phyloP scores from a whole-genome alignment of 2,888 invertebrate genomes.

The Dendrolimus houi region DNA sequence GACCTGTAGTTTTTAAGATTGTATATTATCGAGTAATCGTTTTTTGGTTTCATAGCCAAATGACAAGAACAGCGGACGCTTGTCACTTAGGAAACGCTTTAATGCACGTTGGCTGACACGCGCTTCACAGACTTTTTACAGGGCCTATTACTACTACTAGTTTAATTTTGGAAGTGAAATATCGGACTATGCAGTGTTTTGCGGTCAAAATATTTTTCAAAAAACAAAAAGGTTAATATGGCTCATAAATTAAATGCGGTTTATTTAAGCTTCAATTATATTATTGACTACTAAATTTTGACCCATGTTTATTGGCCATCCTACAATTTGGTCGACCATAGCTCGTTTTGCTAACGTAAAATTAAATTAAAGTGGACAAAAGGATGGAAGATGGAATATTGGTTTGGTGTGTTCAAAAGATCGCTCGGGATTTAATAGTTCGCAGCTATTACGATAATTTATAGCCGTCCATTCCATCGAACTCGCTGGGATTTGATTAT shows the following conservation, averaged over 20 bases:
- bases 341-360: constrained; percentile 12
- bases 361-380: constrained; percentile 14
- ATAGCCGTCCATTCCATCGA: constrained; percentile 63
- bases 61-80: too few species aligned
- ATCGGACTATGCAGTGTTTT: neutral
- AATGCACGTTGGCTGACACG: too few species aligned
- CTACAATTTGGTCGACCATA: neutral
- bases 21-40: too few species aligned
- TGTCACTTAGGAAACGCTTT: too few species aligned
- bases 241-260: neutral
- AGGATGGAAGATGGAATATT: neutral
- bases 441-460: constrained; percentile 71
- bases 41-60: too few species aligned
- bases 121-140: too few species aligned
- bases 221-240: constrained; percentile 9
- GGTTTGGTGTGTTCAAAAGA: neutral
- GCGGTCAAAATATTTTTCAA: neutral
- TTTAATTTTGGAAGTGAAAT: neutral
- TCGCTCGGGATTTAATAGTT: constrained; percentile 39
- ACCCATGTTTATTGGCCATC: neutral
- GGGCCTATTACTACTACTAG: too few species aligned
- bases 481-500: constrained; percentile 40
- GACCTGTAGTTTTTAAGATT: too few species aligned
- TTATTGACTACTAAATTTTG: neutral
- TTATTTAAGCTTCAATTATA: neutral